Conservation (phyloP, 2,888 invertebrate genomes). For the Antheraea assamensis region DNA sequence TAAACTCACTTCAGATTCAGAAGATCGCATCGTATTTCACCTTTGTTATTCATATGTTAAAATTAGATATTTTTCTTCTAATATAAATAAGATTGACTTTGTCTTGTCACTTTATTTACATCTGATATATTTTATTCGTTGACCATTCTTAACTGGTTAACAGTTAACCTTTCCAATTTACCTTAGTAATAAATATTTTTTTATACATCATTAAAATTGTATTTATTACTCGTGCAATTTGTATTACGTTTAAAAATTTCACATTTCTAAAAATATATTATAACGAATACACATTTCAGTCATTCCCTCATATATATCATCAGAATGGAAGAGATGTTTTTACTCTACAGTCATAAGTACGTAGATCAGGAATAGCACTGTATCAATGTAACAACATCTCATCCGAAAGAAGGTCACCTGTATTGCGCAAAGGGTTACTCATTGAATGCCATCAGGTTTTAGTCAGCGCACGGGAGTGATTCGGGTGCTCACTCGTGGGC, state of each 20-base stretch:
- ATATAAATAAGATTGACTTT: background rate
- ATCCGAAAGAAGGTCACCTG: conserved; percentile 63
- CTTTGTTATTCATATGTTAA: conserved; percentile 25
- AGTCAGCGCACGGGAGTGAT: conserved; percentile 47
- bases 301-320: conserved; percentile 4
- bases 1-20: conserved; percentile 55
- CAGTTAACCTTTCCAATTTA: background rate
- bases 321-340: background rate
- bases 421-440: conserved; percentile 69
- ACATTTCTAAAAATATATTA: background rate
- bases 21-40: conserved; percentile 63
- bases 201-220: background rate
- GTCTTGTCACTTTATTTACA: background rate
- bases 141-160: background rate
- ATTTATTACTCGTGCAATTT: background rate
- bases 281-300: background rate
- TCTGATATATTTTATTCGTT: background rate
- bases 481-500: conserved; percentile 48
- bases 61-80: background rate
- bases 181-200: background rate
- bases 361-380: conserved; percentile 17
- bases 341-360: background rate
- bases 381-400: conserved; percentile 20
- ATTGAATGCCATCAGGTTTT: conserved; percentile 57
- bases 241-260: background rate